phyloP scores from a whole-genome alignment of 2,888 invertebrate species.

The Chirona hameri region DNA sequence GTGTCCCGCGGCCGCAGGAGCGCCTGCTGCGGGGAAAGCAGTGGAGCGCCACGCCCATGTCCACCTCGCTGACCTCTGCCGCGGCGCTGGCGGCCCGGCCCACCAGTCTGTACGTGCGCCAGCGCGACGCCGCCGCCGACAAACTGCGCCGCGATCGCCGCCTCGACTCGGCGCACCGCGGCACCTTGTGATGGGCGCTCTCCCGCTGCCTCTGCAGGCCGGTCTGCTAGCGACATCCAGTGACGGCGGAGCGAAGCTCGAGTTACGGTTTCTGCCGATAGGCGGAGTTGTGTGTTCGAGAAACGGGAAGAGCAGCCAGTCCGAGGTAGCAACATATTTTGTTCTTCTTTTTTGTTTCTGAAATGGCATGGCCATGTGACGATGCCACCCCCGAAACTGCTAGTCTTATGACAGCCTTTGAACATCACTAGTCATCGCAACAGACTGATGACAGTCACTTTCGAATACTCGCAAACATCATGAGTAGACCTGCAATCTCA shows the following conservation, averaged over 20 bases:
- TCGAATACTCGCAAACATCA: too few relatives aligned
- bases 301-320: too few relatives aligned
- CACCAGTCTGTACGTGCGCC: neutral
- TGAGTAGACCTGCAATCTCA: too few relatives aligned
- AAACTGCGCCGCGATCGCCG: neutral
- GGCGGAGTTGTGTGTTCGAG: neutral
- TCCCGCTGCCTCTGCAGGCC: neutral
- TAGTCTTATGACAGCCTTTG: too few relatives aligned
- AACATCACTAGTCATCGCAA: too few relatives aligned
- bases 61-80: neutral
- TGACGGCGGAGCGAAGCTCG: neutral
- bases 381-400: too few relatives aligned
- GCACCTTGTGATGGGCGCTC: slow-evolving; percentile 9
- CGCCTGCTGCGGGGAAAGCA: neutral
- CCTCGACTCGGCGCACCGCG: slow-evolving; percentile 2
- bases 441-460: too few relatives aligned
- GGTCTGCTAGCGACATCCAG: neutral
- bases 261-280: neutral
- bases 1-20: neutral
- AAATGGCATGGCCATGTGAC: too few relatives aligned
- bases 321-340: too few relatives aligned
- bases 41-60: slow-evolving; percentile 1
- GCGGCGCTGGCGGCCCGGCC: neutral
- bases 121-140: neutral
- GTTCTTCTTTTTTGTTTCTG: too few relatives aligned